Evolutionary conservation across 2,888 invertebrate genomes (phyloP), one percentile per base, ranked within the genome.

Genomic region (Cataglyphis cursor): DNA sequence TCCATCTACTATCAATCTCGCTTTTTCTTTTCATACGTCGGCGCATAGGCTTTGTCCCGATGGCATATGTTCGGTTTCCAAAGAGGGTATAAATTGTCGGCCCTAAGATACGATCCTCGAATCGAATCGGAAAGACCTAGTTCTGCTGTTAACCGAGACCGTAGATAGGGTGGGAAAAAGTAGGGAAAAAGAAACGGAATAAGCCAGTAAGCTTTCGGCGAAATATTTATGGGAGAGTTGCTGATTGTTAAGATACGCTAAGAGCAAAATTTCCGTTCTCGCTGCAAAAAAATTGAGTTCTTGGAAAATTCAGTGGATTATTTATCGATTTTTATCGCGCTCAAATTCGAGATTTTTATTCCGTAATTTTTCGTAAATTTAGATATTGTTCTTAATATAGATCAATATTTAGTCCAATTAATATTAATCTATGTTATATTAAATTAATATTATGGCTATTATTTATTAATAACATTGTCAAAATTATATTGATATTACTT

Each of bases 51-150:
- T 83, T 72, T 82, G 78, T 85, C 75, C 70, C 41, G 66, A 21
- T 44, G 68, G 65, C 51, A 81, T 62, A 62, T 72, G 38, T 28
- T 59, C 59, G 44, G 61, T 61, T 61, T 72, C 70, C 48, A 83
- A 87, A 83, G 83, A 82, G 61, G 78, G 83, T 86, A 85, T 87
- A 87, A 89, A 90, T 90, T 88, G 91, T 78, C 83, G 62, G 66
- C 73, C 82, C 82, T 84, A 81, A 85, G 88, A 87, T 86, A 89
- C 73, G 87, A 84, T 87, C 86, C 66, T 48, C 18, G 84, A 90
- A 87, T 85, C 78, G 85, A 85, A 89, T 87, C 78, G 87, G 66
- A 81, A 82, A 81, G 74, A 85, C 72, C 83, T 85, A 73, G 62
- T 75, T 86, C 8, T 28, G 21, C 6, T 44, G 15, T 51, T n/a